Percentiles rank a stretch among this genome's conserved stretches.
These are phyloP conservation scores for Oreochromis niloticus DNA, from an alignment of 2,113 vertebrate species.

Conservation along the genomic window DNA sequence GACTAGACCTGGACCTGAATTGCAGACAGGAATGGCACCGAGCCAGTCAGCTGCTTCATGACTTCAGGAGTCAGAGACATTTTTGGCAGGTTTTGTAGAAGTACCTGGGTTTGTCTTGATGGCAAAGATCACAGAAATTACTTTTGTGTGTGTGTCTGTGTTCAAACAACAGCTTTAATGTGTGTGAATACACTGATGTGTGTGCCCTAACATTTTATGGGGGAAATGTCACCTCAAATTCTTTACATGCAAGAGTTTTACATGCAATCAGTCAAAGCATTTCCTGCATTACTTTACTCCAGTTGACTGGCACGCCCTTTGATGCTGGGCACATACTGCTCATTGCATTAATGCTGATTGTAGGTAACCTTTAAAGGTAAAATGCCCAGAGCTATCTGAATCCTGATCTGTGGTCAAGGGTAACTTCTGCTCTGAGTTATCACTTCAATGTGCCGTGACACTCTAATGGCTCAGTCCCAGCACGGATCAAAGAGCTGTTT, in stretches of 20 bases:
- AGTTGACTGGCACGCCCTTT: conserved; percentile 30
- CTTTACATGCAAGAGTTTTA: conserved; percentile 7
- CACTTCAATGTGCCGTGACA: conserved; percentile 59
- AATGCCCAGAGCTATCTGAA: conserved; percentile 34
- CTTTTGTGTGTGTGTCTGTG: neutral
- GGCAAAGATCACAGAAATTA: neutral
- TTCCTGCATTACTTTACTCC: conserved; percentile 39
- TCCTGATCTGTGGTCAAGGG: conserved; percentile 57
- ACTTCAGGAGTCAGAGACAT: conserved; percentile 1
- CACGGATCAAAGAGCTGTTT: conserved; percentile 59
- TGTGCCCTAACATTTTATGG: neutral
- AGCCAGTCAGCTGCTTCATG: conserved; percentile 37
- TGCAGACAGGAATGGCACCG: conserved; percentile 32
- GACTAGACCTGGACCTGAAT: conserved; percentile 42
- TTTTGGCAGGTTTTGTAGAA: conserved; percentile 1
- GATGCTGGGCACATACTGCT: conserved; percentile 8
- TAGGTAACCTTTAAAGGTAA: conserved; percentile 53
- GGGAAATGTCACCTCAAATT: neutral
- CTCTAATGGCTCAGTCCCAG: conserved; percentile 49
- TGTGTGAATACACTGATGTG: neutral
- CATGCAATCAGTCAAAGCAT: conserved; percentile 38
- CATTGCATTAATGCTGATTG: conserved; percentile 18
- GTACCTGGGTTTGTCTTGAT: neutral
- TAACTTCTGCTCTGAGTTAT: conserved; percentile 59
- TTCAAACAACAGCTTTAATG: neutral